Evolutionary conservation across 2,113 vertebrate species (phyloP), one percentile per base, ranked within the genome.

Genomic region (Myxocyprinus asiaticus): DNA sequence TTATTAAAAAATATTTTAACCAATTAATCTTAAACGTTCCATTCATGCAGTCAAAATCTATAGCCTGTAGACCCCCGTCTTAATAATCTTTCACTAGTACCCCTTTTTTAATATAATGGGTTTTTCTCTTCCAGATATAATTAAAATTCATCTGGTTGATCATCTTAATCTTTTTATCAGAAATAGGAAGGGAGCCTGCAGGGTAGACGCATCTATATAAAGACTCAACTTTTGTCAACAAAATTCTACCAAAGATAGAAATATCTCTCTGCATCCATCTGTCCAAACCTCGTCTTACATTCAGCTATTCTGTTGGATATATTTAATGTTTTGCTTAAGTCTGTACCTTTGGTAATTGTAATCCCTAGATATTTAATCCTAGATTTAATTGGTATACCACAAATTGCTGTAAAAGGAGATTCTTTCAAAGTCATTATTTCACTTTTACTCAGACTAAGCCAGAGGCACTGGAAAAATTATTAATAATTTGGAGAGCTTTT

Each of bases 401-500:
- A 51, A 58, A 10, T 42, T 33, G 11, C 9, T 5, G 3, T 11
- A 3, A 59, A 9, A 8, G n/a, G 42, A 10, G 12, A 67, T 3
- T 77, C 33, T 8, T 77, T 10, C 4, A 77, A 12, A 10, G 63
- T 8, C 63, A 77, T 67, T 43, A 59, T 15, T 77, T 77, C 14
- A 76, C 74, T 55, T 53, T 76, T 51, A 51, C 11, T 65, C 12
- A 53, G 6, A 76, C 15, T 56, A 67, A 56, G 9, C 62, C 75
- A 1, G 33, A 55, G 4, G 62, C 62, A n/a, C 65, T 53, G 2
- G 74, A 77, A 56, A 77, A 77, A 3, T 6, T 42, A 44, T 10
- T 51, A 55, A 33, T n/a, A 43, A 67, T 67, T 44, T 67, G 0
- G 6, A 75, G 59, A n/a, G 17, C 6, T 48, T 74, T 74, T 9